Base-by-base conservation (phyloP, 2,888 invertebrate species). In the Thecocarcelia acutangulata region DNA sequence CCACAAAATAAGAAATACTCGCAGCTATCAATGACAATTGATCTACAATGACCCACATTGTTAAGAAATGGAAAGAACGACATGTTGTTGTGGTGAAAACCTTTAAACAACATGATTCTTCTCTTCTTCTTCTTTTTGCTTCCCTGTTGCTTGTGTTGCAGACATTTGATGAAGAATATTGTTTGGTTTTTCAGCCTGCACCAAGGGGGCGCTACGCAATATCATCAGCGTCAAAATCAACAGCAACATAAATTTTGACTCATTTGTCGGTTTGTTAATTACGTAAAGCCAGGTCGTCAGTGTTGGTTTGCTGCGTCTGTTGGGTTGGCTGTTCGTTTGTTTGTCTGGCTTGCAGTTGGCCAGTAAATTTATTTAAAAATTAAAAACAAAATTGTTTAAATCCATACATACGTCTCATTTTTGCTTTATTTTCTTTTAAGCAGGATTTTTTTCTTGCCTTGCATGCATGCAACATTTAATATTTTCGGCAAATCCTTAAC, bases 241-340 rank as follows among this genome's bases (percentile, higher is more conserved):
- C 88, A 88, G 84, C 86, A 88, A 87, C 88, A 88, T 88, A 88
- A 88, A 88, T 88, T 88, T 86, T 87, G 86, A 86, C 88, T 88
- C 88, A 88, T 84, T 85, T 84, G 84, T 79, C 83, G 46, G 80
- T 66, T 84, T 80, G 82, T 83, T 84, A 82, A 84, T 84, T 83
- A 84, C 78, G 72, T 48, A 79, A 76, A 74, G 76, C 58, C 80
- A 33, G 33, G 33, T 9, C 33, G 33, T 8, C 33, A 75, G 72
- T 73, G 48, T 80, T 61, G 68, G 33, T 42, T 50, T 63, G 46
- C 56, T 77, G 40, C 15, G 15, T 21, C 46, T 37, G 63, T 12
- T 24, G 13, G 3, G 19, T 17, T 33, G 28, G 28, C 17, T 19
- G 64, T 40, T 4, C 28, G n/a, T 21, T 13, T 2, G 11, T 19